Evolutionary conservation across 2,113 vertebrate genomes (phyloP).

Genomic region (Parotia lawesii): DNA sequence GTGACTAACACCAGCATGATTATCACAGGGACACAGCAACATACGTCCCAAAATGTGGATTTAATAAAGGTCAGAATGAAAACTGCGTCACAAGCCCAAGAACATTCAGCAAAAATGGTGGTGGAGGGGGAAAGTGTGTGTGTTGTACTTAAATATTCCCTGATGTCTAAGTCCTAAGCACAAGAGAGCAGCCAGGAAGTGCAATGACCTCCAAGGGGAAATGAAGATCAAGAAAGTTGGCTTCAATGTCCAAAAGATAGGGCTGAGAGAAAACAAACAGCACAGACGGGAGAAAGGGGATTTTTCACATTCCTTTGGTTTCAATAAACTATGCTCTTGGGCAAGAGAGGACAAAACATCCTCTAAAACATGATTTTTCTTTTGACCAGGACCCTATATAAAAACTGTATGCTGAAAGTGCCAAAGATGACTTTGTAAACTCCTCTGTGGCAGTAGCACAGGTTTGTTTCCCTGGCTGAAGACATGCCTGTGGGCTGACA

Average conservation of each 20-base stretch:
- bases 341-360: not conserved
- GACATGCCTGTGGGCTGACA: not conserved
- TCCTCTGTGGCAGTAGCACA: not conserved
- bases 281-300: not conserved
- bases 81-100: not conserved
- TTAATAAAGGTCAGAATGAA: slow-evolving; percentile 8
- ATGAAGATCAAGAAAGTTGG: slow-evolving; percentile 9
- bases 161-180: not conserved
- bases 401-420: not conserved
- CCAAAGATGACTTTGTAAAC: not conserved
- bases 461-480: not conserved
- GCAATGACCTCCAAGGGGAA: not conserved
- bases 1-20: not conserved
- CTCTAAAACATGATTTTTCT: not conserved
- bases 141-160: slow-evolving; percentile 5
- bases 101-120: not conserved
- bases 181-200: slow-evolving; percentile 13
- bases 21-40: not conserved
- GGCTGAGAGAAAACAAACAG: slow-evolving; percentile 23
- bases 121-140: fast-evolving
- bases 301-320: slow-evolving; percentile 58
- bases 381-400: not conserved
- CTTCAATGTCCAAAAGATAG: not conserved
- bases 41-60: not conserved
- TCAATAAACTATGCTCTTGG: not conserved